Evolutionary conservation across 2,113 vertebrate species (phyloP), one percentile per base, ranked within the genome.

Genomic region (Vicugna pacos): DNA sequence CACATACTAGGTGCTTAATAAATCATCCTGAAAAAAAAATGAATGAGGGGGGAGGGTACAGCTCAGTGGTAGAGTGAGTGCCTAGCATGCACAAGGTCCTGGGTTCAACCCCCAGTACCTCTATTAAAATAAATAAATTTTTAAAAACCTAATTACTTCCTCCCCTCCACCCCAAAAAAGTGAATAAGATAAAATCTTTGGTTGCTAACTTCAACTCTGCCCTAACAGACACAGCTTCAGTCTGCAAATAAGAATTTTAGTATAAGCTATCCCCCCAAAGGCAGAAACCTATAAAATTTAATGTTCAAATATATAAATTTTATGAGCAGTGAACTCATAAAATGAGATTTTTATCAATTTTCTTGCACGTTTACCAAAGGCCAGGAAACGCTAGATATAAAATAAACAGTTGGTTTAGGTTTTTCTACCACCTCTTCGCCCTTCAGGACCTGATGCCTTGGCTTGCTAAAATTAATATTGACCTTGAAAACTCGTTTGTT

Each of bases 401-500:
- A 54, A 67, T 80, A 95, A 97, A 38, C 26, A 54, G 11, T 38
- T 30, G 56, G 67, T 84, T 76, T 58, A 76, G 64, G 35, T 35
- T 92, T 82, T 83, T 15, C 56, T 92, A 56, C 52, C 52, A 35
- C 46, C 46, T 26, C 67, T 17, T 14, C 9, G 16, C 5, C 30
- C 38, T 54, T 69, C 19, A 32, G 64, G n/a, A 92, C 19, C 42
- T 46, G 22, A 26, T 73, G 56, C 30, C 75, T 64, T 88, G 19
- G 15, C 10, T 83, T 85, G 17, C 89, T 88, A 60, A 94, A 85
- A 93, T 97, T 97, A 94, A 94, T 93, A 56, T 65, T 79, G 80
- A 93, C 93, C 38, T 38, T 88, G 73, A 96, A 97, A 85, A 54
- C 12, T 84, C 52, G 75, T 70, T 64, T 96, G 76, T 75, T 88